Evolutionary conservation across 2,888 invertebrate genomes (phyloP), one percentile per base, ranked within the genome.

Genomic region (Serrognathus titanus): DNA sequence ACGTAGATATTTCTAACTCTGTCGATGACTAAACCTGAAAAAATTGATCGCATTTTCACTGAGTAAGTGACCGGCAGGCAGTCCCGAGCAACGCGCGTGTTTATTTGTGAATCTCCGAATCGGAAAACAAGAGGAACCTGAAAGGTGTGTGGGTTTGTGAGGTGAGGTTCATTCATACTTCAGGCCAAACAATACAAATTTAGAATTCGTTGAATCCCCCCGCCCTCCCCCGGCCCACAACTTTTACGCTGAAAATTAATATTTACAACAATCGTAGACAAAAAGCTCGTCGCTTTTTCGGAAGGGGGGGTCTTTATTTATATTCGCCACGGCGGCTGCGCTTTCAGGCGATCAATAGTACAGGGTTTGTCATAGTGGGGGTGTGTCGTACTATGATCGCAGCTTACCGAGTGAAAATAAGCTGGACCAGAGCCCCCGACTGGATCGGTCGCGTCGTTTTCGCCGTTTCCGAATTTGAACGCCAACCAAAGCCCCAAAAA

Each of bases 321-420:
- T 56, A 53, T 41, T 37, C 53, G 24, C 39, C 47, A 50, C 57
- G 62, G 72, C 72, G 75, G 51, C 75, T 75, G 76, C 76, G 76
- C 75, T 68, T 66, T 60, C 53, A 13, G 43, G 40, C 53, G 72
- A 76, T 76, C 76, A 76, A 76, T 57, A 75, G 68, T 67, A 62
- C 66, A 64, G 66, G 65, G 63, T 62, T 53, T 53, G 62, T 59
- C 47, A 58, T 54, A 59, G 72, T 75, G 74, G 74, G 75, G 74
- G 74, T 71, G 73, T 72, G 36, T 43, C 39, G 31, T 41, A 35
- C 41, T 51, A 20, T 24, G 41, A 12, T 39, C 41, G 41, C 10
- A 12, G 16, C 40, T 20, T 38, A 48, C 20, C 12, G 41, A 48
- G 35, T 37, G 48, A 48, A 37, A 48, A 16, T 12, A 36, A 46